Conservation (phyloP, 2,113 vertebrate species). For the Zosterops borbonicus region DNA sequence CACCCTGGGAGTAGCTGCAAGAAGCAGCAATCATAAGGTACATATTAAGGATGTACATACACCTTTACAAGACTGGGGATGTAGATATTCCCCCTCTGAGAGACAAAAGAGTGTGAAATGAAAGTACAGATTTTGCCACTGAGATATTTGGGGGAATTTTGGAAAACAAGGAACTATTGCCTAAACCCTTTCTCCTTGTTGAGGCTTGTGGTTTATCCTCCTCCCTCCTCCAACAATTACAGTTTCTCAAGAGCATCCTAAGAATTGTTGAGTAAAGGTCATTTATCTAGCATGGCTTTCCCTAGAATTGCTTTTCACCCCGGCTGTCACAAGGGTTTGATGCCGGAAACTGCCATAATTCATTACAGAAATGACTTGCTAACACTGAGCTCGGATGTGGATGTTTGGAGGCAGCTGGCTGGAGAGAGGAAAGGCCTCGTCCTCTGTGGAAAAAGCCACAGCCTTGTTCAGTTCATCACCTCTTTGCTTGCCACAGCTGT, state of each 20-base stretch:
- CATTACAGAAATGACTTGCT: neutral
- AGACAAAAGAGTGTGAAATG: neutral
- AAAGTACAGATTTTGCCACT: neutral
- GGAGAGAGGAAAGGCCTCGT: neutral
- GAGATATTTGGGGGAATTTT: neutral
- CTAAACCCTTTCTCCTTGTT: constrained; percentile 37
- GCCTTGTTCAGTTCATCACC: neutral
- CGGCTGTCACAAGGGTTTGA: neutral
- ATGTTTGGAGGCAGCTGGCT: neutral
- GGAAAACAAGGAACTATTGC: constrained; percentile 37
- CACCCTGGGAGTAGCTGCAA: neutral
- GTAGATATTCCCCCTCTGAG: neutral
- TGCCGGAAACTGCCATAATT: neutral
- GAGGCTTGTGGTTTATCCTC: constrained; percentile 35
- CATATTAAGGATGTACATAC: neutral
- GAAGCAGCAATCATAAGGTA: neutral
- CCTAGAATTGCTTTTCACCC: neutral
- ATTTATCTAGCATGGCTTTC: constrained; percentile 6
- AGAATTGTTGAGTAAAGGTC: constrained; percentile 40
- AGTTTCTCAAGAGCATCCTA: constrained; percentile 46
- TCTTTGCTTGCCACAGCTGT: neutral
- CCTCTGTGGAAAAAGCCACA: neutral
- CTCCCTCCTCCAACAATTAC: constrained; percentile 27
- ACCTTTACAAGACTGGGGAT: neutral
- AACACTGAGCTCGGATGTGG: neutral